Conservation (phyloP, 2,888 invertebrate genomes). For the Crocallis elinguaria region DNA sequence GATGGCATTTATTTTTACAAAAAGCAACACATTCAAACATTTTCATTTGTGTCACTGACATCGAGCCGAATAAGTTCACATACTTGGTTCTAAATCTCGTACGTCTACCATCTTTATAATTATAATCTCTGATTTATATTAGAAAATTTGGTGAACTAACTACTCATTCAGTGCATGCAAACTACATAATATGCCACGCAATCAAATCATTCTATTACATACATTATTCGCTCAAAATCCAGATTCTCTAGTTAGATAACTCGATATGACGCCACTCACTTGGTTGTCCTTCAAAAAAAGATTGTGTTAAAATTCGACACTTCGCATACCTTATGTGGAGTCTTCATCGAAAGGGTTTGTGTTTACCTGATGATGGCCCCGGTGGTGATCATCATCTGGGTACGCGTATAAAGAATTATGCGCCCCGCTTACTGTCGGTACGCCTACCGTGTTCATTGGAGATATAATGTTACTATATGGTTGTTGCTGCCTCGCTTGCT, state of each 20-base stretch:
- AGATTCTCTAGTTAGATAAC: constrained; percentile 56
- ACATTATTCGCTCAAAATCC: constrained; percentile 51
- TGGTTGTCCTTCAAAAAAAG: constrained; percentile 58
- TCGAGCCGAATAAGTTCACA: too few relatives aligned
- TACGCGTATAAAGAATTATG: constrained; percentile 69
- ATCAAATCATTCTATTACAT: constrained; percentile 23
- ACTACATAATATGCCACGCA: constrained; percentile 26
- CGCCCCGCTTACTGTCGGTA: constrained; percentile 66
- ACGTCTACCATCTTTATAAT: too few relatives aligned
- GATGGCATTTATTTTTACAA: too few relatives aligned
- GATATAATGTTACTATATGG: constrained; percentile 61
- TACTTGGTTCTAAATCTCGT: too few relatives aligned
- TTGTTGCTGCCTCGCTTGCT: constrained; percentile 55
- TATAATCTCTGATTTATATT: constrained; percentile 20
- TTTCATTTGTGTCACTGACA: too few relatives aligned
- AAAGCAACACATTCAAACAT: too few relatives aligned
- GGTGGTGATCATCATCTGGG: constrained; percentile 61
- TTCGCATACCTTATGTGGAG: constrained; percentile 49
- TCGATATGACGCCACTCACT: constrained; percentile 53
- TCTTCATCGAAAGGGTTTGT: constrained; percentile 77
- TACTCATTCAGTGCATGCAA: constrained; percentile 22
- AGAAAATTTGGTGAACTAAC: constrained; percentile 1
- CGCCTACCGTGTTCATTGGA: constrained; percentile 73
- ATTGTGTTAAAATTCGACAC: constrained; percentile 43
- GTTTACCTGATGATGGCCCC: constrained; percentile 62